Base-by-base conservation (phyloP, 2,113 vertebrate genomes). In the Plecotus auritus region DNA sequence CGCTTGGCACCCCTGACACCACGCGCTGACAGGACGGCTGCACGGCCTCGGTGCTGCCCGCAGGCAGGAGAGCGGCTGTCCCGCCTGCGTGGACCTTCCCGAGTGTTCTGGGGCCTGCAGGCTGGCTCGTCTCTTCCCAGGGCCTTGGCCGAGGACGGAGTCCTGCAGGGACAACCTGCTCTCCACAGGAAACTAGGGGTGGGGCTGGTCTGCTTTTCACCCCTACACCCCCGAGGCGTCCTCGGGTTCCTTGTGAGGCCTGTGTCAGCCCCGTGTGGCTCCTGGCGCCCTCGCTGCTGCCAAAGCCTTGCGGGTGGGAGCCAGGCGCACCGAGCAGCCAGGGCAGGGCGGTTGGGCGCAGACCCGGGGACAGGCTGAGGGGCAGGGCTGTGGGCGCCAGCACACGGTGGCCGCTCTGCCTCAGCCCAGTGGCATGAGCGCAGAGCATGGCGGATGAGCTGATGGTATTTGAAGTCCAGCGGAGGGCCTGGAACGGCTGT, bases 21-120 rank as follows among this genome's bases (percentile, higher is more conserved):
- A 4, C 0, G 0, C 18, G 20, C 23, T 22, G 18, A 40, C 13
- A 32, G 40, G 42, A 7, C 4, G 9, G 67, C 4, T 0, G 1
- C 40, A 9, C 7, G 8, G 74, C 7, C 1, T 74, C 32, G 67
- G 14, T 70, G 42, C 42, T 64, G n/a, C 77, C 28, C 28, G 28
- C 4, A 59, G 40, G 30, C 67, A 28, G 47, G 74, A 40, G 88
- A 56, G 86, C 11, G 2, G 14, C 12, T 28, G 78, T 77, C 10
- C 32, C 13, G 47, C 20, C 76, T 9, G 1, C 1, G 0, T 17
- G 5, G n/a, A 42, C 69, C 6, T 7, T 69, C n/a, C 11, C 0
- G 20, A 35, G 32, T 59, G n/a, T 69, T 54, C 49, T 51, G 49
- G 35, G 76, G 59, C 40, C 76, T n/a, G 4, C 16, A 18, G 1